Evolutionary conservation across 1,140 invertebrate species (phyloP).

Genomic region (Wasmannia auropunctata): DNA sequence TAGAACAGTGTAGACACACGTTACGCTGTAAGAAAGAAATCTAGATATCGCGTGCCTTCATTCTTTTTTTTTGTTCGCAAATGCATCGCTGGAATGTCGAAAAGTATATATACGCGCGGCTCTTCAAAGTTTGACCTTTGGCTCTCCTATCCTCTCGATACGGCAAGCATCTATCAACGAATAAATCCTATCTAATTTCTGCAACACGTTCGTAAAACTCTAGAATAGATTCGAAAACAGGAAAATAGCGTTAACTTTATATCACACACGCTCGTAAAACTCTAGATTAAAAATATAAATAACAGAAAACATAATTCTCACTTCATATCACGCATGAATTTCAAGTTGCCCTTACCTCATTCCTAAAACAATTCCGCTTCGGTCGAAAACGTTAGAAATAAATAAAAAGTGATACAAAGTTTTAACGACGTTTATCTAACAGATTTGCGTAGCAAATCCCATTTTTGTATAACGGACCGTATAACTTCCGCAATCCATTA

Average conservation of each 20-base stretch:
- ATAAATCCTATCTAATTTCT: slow-evolving; percentile 25
- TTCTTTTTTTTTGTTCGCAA: too few relatives aligned
- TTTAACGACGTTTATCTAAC: neutral
- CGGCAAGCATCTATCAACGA: slow-evolving; percentile 32
- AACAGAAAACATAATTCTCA: too few relatives aligned
- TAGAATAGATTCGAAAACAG: neutral
- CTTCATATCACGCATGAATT: too few relatives aligned
- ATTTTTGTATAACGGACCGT: neutral
- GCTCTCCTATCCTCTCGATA: slow-evolving; percentile 2
- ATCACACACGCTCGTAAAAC: neutral
- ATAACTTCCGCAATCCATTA: neutral
- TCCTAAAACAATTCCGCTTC: neutral
- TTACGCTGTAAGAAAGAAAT: slow-evolving; percentile 3
- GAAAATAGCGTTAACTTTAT: neutral
- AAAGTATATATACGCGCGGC: neutral
- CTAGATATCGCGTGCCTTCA: neutral
- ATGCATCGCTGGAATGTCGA: neutral
- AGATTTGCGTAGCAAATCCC: too few relatives aligned
- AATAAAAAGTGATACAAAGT: too few relatives aligned
- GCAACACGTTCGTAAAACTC: neutral
- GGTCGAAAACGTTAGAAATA: neutral
- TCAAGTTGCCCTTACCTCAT: neutral
- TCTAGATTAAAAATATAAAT: too few relatives aligned
- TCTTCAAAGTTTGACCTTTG: neutral
- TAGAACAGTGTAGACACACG: neutral